These are phyloP conservation scores for Corydoras sp. DNA, from an alignment of 2,113 vertebrate genomes.

Conservation along the genomic window DNA sequence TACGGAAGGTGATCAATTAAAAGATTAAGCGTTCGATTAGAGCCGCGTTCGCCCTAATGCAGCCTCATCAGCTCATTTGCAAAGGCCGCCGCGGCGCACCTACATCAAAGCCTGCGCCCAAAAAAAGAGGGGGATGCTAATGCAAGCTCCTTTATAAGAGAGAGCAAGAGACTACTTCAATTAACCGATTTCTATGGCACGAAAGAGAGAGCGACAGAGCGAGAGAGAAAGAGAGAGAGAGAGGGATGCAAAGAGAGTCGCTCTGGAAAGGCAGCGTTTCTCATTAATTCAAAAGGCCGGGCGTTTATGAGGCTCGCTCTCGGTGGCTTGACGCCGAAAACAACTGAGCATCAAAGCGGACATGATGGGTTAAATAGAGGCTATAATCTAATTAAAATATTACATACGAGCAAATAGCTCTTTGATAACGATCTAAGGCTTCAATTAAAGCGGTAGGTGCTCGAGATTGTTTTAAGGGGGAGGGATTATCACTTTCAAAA, in stretches of 20 bases:
- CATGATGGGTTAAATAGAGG: constrained; percentile 99
- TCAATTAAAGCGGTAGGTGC: constrained; percentile 87
- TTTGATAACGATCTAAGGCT: constrained; percentile 97
- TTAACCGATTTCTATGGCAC: constrained; percentile 96
- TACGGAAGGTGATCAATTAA: constrained; percentile 95
- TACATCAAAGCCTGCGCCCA: constrained; percentile 90
- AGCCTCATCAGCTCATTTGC: constrained; percentile 98
- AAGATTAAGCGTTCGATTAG: constrained; percentile 95
- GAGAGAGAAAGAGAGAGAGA: constrained; percentile 48
- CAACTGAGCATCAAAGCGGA: constrained; percentile 88
- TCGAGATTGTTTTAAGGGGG: constrained; percentile 72
- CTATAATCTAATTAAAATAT: constrained; percentile 99
- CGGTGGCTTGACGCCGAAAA: constrained; percentile 92
- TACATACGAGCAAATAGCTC: constrained; percentile 92
- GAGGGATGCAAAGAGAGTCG: constrained; percentile 78
- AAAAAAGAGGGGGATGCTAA: constrained; percentile 85
- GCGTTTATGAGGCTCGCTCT: constrained; percentile 87
- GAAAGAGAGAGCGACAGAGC: constrained; percentile 54
- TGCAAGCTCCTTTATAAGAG: constrained; percentile 90
- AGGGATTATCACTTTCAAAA: constrained; percentile 76
- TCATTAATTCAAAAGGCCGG: constrained; percentile 93
- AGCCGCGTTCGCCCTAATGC: constrained; percentile 81
- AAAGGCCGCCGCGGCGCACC: constrained; percentile 74
- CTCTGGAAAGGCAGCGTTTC: constrained; percentile 80
- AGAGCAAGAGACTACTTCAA: constrained; percentile 95